A percentile compares a stretch with the other conserved stretches of the same genome.
Evolutionary conservation across 1,140 invertebrate species (phyloP).

Genomic region (Heliconius eleuchia): DNA sequence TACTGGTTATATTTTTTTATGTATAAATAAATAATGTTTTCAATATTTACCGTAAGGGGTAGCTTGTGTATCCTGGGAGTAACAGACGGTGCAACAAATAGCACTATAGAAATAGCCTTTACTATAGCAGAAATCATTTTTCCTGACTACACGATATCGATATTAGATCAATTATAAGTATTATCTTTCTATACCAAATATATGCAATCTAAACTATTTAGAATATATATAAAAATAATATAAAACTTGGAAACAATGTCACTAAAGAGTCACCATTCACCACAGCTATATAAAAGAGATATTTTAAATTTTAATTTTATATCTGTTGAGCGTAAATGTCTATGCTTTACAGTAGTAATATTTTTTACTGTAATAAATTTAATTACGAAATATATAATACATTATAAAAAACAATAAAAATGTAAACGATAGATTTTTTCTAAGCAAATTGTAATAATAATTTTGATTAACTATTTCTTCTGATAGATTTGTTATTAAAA

Average conservation of each 20-base stretch:
- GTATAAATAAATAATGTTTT: not conserved
- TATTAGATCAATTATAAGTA: not conserved
- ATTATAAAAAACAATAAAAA: not conserved
- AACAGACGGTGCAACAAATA: constrained; percentile 49
- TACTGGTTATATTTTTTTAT: not conserved
- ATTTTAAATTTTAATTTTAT: not conserved
- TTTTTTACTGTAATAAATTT: not conserved
- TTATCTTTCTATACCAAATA: not conserved
- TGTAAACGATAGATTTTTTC: too few species aligned
- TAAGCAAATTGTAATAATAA: too few species aligned
- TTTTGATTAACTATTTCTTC: too few species aligned
- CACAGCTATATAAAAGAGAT: not conserved
- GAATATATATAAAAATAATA: not conserved
- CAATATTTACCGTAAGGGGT: constrained; percentile 56
- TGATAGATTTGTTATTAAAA: too few species aligned
- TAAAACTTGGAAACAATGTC: constrained; percentile 3
- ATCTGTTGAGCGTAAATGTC: not conserved
- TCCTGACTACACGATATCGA: constrained; percentile 56
- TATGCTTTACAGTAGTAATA: not conserved
- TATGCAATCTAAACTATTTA: not conserved
- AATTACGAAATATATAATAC: not conserved
- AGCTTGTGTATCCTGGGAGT: constrained; percentile 69
- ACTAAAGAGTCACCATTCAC: not conserved
- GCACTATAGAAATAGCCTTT: constrained; percentile 47
- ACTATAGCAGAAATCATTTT: constrained; percentile 60